Percentiles rank a stretch among this genome's conserved stretches.
These are phyloP conservation scores for Ophthalmolycus amberensis DNA, from an alignment of 2,113 vertebrate genomes.

Conservation along the genomic window DNA sequence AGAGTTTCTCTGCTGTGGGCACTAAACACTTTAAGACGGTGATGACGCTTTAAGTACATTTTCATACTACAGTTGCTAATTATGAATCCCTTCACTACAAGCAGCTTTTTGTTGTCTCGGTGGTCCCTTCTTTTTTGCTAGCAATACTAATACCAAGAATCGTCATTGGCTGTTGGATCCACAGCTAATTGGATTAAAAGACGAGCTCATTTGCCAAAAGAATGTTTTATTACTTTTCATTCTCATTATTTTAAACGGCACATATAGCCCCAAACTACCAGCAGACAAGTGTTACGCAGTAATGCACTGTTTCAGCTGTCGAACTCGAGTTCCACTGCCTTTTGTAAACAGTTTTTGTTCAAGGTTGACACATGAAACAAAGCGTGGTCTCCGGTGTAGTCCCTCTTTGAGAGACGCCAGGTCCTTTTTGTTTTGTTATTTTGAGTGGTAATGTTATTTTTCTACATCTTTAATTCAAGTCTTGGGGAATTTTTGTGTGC, in stretches of 20 bases:
- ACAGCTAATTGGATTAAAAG: constrained; percentile 63
- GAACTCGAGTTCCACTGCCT: constrained; percentile 14
- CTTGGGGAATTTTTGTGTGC: constrained; percentile 36
- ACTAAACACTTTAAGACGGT: constrained; percentile 25
- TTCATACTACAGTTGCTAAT: constrained; percentile 4
- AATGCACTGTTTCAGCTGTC: constrained; percentile 26
- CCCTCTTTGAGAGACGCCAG: background rate
- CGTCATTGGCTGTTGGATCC: constrained; percentile 54
- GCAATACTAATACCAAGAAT: constrained; percentile 36
- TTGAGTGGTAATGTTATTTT: constrained; percentile 22
- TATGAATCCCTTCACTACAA: constrained; percentile 17
- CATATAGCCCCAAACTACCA: constrained; percentile 37
- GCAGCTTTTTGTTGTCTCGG: background rate
- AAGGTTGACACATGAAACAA: constrained; percentile 31
- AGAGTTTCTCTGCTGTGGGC: background rate
- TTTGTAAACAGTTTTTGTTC: constrained; percentile 30
- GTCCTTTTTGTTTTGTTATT: constrained; percentile 9
- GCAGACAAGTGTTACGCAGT: constrained; percentile 50
- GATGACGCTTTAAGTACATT: constrained; percentile 7
- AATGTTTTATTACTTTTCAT: constrained; percentile 48
- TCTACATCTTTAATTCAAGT: constrained; percentile 33
- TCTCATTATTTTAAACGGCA: constrained; percentile 36
- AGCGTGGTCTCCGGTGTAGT: background rate
- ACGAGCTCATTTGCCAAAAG: constrained; percentile 41
- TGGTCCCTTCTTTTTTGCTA: constrained; percentile 5